Evolutionary conservation across 2,113 vertebrate species (phyloP).

Genomic region (Sphaerodactylus townsendi): DNA sequence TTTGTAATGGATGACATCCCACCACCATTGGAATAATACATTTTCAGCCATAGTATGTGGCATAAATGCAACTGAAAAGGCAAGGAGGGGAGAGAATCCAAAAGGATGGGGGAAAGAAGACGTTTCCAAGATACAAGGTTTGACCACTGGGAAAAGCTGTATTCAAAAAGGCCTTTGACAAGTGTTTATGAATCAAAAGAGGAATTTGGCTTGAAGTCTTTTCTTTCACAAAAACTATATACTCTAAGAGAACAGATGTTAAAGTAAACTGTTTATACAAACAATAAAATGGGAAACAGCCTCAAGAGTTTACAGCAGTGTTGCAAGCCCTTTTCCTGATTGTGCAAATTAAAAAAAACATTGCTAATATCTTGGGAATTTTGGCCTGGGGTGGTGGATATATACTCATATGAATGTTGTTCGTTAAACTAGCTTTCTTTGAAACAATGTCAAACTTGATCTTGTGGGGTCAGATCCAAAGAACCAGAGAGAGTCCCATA

Average conservation of each 20-base stretch:
- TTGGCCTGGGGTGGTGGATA: neutral
- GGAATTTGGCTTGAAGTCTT: constrained; percentile 15
- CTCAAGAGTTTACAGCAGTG: constrained; percentile 8
- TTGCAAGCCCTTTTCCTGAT: constrained; percentile 17
- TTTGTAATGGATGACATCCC: no score
- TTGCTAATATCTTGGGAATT: constrained; percentile 20
- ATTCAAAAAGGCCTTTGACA: no score
- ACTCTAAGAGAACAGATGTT: constrained; percentile 19
- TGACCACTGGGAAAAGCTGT: no score
- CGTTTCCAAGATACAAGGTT: no score
- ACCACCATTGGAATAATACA: no score
- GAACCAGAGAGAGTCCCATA: neutral
- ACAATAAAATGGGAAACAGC: constrained; percentile 27
- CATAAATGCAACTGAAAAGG: no score
- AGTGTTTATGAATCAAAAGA: constrained; percentile 38
- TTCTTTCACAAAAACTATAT: constrained; percentile 26
- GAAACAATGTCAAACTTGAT: neutral
- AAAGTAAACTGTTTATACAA: constrained; percentile 29
- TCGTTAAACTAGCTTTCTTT: neutral
- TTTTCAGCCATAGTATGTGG: no score
- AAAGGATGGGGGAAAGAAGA: no score
- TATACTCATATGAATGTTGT: neutral
- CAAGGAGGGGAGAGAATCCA: no score
- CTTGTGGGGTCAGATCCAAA: neutral
- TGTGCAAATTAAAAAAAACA: neutral